Conservation (phyloP, 2,888 invertebrate genomes). For the Hypselothyrea guttata region DNA sequence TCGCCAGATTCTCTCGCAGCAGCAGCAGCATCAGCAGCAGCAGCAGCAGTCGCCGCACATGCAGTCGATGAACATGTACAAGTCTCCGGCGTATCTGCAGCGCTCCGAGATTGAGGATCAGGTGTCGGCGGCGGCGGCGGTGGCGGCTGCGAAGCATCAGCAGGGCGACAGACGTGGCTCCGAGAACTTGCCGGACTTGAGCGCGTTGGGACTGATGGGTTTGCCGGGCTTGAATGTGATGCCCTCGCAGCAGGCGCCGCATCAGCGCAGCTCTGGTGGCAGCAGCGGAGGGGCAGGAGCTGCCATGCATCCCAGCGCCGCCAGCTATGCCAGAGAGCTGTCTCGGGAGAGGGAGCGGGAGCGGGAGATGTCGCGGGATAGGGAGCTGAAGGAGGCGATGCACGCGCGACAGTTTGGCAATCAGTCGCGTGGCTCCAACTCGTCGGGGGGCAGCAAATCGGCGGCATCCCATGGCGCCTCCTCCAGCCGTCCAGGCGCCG, state of each 20-base stretch:
- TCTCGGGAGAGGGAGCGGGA: constrained; percentile 59
- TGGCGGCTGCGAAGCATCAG: constrained; percentile 73
- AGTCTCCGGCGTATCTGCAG: constrained; percentile 80
- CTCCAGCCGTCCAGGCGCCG: constrained; percentile 58
- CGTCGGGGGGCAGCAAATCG: constrained; percentile 50
- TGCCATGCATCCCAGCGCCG: constrained; percentile 70
- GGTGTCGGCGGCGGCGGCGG: constrained; percentile 75
- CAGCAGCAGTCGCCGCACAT: constrained; percentile 75
- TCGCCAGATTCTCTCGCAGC: constrained; percentile 80
- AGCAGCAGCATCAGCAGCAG: constrained; percentile 69
- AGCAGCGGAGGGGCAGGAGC: constrained; percentile 40
- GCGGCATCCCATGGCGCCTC: constrained; percentile 28
- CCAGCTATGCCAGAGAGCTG: constrained; percentile 69
- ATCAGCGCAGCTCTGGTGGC: constrained; percentile 36
- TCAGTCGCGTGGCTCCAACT: constrained; percentile 74
- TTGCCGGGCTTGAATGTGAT: constrained; percentile 80
- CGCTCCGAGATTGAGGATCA: constrained; percentile 81
- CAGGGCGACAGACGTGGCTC: constrained; percentile 67
- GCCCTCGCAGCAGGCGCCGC: constrained; percentile 62
- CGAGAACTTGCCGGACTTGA: constrained; percentile 79
- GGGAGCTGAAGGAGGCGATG: constrained; percentile 73
- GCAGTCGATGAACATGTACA: constrained; percentile 81
- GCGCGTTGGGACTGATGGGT: constrained; percentile 79
- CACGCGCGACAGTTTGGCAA: constrained; percentile 77
- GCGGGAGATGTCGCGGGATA: constrained; percentile 67